Base-by-base conservation (phyloP, 1,140 invertebrate genomes). In the Ctenoplectra terminalis region DNA sequence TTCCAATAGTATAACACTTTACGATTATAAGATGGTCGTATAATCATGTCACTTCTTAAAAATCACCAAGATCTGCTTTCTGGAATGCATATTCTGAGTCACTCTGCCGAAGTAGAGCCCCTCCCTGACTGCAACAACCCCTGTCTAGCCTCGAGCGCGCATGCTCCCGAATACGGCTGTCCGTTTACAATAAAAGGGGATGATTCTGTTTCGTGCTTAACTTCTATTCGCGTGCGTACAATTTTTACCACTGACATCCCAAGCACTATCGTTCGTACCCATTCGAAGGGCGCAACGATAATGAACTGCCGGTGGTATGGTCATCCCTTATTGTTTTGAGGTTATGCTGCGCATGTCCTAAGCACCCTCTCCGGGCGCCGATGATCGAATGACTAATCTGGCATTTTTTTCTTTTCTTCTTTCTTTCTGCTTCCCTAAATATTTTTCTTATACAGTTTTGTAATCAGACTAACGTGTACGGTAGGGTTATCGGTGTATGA, bases 41-140 rank as follows among this genome's bases (percentile, higher is more conserved):
- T 77, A 31, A 8, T 50, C 75, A 79, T 81, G 82, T 61, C 63
- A 69, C 48, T 71, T 48, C 17, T 64, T 58, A 34, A 82, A 81
- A 78, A 61, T 84, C 50, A 58, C 56, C 34, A 52, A 60, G 69
- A 66, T 63, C 58, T 79, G 81, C 82, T 87, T 84, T 84, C 74
- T 61, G 58, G 77, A 81, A 88, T 83, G 86, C 79, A 83, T 85
- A 88, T 87, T 84, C 88, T 86, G 90, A 91, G 83, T 90, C 90
- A 89, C 79, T 83, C 85, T 72, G 82, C 34, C 67, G 61, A 84
- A 77, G 67, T n/a, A 85, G 76, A 84, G 86, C 88, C 87, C 88
- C 88, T 90, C 89, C 90, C 88, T 85, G 67, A 82, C 81, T 81
- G 85, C 85, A 88, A 88, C 88, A 82, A 87, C 87, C 89, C 86